phyloP scores from a whole-genome alignment of 2,797 vertebrate genomes.

The Anolis apletophallus region DNA sequence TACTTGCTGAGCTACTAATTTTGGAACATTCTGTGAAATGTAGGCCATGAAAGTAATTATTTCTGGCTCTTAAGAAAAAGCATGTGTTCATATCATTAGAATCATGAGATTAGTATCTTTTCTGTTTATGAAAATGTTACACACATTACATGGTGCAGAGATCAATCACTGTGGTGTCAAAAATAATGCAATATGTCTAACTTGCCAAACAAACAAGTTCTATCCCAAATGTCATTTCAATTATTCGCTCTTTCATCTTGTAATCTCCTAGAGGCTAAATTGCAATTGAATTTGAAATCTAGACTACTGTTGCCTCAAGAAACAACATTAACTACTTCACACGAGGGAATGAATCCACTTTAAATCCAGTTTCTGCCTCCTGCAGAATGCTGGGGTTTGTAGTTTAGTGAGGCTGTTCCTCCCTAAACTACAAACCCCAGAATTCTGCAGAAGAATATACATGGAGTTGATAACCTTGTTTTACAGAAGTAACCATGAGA shows the following conservation, averaged over 20 bases:
- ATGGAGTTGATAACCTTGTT: neutral
- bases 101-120: neutral
- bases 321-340: neutral
- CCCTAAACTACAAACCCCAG: too few relatives aligned
- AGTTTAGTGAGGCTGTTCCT: too few relatives aligned
- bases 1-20: too few relatives aligned
- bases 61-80: neutral
- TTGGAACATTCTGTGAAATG: too few relatives aligned
- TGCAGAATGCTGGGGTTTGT: too few relatives aligned
- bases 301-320: neutral
- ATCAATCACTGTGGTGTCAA: neutral
- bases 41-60: too few relatives aligned
- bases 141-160: neutral
- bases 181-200: neutral
- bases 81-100: neutral
- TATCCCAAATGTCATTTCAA: neutral
- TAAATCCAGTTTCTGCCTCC: too few relatives aligned
- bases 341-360: too few relatives aligned
- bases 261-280: neutral
- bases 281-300: neutral
- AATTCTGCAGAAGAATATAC: neutral
- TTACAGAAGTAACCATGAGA: neutral
- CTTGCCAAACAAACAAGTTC: neutral
- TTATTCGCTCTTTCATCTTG: neutral
- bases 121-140: neutral